Evolutionary conservation across 2,888 invertebrate species (phyloP).

Genomic region (Anodontia alba): DNA sequence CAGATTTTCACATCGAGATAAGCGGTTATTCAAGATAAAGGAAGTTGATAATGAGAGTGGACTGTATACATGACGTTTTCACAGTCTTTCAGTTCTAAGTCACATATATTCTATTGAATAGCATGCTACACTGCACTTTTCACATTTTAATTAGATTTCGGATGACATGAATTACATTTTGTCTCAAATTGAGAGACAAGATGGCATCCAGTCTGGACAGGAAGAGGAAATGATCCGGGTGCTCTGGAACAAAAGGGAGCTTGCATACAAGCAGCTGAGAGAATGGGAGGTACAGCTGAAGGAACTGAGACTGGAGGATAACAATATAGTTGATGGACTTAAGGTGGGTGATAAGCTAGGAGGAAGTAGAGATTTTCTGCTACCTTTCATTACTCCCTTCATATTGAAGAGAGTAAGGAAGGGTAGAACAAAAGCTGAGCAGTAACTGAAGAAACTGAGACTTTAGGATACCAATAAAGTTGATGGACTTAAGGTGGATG

Average conservation of each 20-base stretch:
- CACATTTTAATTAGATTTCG: slow-evolving; percentile 42
- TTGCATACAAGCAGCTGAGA: slow-evolving; percentile 68
- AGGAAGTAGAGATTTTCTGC: neutral
- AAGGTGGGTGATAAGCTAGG: slow-evolving; percentile 61
- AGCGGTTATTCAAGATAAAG: too few species aligned
- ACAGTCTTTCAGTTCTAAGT: too few species aligned
- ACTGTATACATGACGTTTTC: too few species aligned
- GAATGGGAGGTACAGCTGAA: slow-evolving; percentile 73
- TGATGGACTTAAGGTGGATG: slow-evolving; percentile 73
- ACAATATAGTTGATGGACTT: slow-evolving; percentile 70
- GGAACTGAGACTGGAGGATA: slow-evolving; percentile 72
- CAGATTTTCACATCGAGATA: too few species aligned
- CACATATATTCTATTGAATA: too few species aligned
- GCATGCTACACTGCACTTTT: too few species aligned
- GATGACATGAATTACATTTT: slow-evolving; percentile 70
- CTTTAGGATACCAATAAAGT: slow-evolving; percentile 69
- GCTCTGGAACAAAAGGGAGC: slow-evolving; percentile 76
- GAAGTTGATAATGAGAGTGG: too few species aligned
- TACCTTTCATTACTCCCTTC: too few species aligned
- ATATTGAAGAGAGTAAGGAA: too few species aligned
- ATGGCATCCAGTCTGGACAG: slow-evolving; percentile 61
- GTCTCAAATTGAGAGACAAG: slow-evolving; percentile 76
- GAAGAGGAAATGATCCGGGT: slow-evolving; percentile 74
- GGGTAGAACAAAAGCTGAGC: too few species aligned
- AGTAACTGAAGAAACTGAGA: slow-evolving; percentile 72